These are phyloP conservation scores for Danio jaintianensis DNA, from an alignment of 2,797 vertebrate genomes.

Conservation along the genomic window DNA sequence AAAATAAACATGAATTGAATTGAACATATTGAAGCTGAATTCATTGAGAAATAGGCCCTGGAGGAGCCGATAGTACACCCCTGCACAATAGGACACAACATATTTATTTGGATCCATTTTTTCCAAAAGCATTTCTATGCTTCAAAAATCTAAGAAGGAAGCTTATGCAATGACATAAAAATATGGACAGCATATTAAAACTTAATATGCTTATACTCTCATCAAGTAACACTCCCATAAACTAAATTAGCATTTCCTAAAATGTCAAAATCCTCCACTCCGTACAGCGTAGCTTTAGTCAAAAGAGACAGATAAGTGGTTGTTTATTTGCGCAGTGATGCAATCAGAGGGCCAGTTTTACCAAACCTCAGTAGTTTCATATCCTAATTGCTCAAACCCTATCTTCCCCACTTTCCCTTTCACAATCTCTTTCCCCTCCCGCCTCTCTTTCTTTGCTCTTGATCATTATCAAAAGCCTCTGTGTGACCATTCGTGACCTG, in stretches of 20 bases:
- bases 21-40: too few species aligned
- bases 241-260: slow-evolving; percentile 58
- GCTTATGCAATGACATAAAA: too few species aligned
- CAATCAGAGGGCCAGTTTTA: slow-evolving; percentile 73
- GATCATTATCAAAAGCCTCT: slow-evolving; percentile 75
- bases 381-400: slow-evolving; percentile 7
- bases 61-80: too few species aligned
- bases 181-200: too few species aligned
- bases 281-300: slow-evolving; percentile 71
- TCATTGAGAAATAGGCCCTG: too few species aligned
- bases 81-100: too few species aligned
- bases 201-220: slow-evolving; percentile 11
- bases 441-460: slow-evolving; percentile 68
- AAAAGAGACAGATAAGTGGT: slow-evolving; percentile 69
- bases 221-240: neutral
- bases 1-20: too few species aligned
- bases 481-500: slow-evolving; percentile 72
- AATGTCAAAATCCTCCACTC: slow-evolving; percentile 75
- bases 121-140: too few species aligned
- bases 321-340: slow-evolving; percentile 79
- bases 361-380: slow-evolving; percentile 49
- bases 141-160: too few species aligned
- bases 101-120: too few species aligned
- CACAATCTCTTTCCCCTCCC: slow-evolving; percentile 55
- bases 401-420: slow-evolving; percentile 31